phyloP scores from a whole-genome alignment of 2,888 invertebrate genomes.

The Dynastes grantii region DNA sequence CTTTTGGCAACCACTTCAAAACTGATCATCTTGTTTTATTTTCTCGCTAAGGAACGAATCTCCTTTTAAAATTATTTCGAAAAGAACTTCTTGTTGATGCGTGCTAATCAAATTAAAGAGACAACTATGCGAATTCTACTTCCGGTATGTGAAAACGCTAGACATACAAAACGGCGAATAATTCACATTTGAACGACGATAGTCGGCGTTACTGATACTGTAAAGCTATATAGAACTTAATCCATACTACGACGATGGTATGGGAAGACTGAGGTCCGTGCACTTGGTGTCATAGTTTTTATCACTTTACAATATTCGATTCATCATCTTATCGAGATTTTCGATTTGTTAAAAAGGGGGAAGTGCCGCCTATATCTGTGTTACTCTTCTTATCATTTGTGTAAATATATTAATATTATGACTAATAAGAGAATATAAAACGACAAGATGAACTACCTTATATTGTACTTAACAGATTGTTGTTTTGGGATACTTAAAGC shows the following conservation, averaged over 20 bases:
- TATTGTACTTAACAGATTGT: no score
- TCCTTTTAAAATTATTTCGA: constrained; percentile 5
- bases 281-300: constrained; percentile 5
- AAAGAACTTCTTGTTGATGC: not conserved
- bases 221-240: not conserved
- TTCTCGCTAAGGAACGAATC: not conserved
- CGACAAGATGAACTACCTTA: no score
- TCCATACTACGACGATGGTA: not conserved
- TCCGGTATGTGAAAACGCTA: not conserved
- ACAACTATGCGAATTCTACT: not conserved
- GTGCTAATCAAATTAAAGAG: not conserved
- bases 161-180: not conserved
- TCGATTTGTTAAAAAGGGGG: not conserved
- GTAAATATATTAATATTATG: no score
- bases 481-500: no score
- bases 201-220: not conserved
- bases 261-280: not conserved
- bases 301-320: not conserved
- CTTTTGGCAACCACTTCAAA: constrained; percentile 50
- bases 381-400: no score
- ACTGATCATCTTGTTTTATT: constrained; percentile 31
- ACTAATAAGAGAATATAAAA: no score
- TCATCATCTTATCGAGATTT: constrained; percentile 14
- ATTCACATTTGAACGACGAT: constrained; percentile 3
- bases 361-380: no score